Evolutionary conservation across 2,888 invertebrate genomes (phyloP), one percentile per base, ranked within the genome.

Genomic region (Synergus itoensis): DNA sequence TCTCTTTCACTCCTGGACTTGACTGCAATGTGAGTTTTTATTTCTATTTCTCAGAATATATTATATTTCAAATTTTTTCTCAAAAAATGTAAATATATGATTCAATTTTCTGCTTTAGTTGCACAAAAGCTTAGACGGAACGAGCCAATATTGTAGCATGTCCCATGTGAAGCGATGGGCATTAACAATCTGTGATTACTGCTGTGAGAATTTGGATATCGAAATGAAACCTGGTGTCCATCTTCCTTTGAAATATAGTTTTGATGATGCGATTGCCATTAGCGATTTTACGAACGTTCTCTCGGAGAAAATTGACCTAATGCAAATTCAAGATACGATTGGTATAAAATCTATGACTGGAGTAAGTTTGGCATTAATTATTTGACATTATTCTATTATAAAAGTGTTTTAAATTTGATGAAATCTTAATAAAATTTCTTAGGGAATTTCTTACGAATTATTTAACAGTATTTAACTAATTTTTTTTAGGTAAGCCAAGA

Each of bases 161-260:
- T 88, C 92, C 0, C 77, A 87, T 7, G 88, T 91, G 0, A 87
- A 88, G 67, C 87, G 91, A 60, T 92, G 92, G 92, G 88, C 87
- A 5, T 92, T 84, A 73, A 88, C 91, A n/a, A 91, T 93, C n/a
- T 91, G 90, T 21, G 91, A 91, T 63, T 84, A 83, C 36, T 89
- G 89, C 77, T 92, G 91, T 76, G 79, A 83, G 3, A 63, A 81
- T 41, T 76, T 91, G 16, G 83, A 76, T 9, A 84, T 91, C 18
- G 8, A 79, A 2, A 84, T 88, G 83, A 80, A 84, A 0, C 86
- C 86, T 12, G 89, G 90, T n/a, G 64, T 80, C 28, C 91, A 92
- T 80, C 89, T 82, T 48, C 94, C 92, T 21, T 86, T 80, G 93
- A 64, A 57, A 28, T 14, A 45, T 9, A 36, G 1, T 16, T 3